A percentile compares a stretch with the other conserved stretches of the same genome.
These are phyloP conservation scores for Peromyscus eremicus DNA, from an alignment of 2,797 vertebrate species.

Conservation along the genomic window DNA sequence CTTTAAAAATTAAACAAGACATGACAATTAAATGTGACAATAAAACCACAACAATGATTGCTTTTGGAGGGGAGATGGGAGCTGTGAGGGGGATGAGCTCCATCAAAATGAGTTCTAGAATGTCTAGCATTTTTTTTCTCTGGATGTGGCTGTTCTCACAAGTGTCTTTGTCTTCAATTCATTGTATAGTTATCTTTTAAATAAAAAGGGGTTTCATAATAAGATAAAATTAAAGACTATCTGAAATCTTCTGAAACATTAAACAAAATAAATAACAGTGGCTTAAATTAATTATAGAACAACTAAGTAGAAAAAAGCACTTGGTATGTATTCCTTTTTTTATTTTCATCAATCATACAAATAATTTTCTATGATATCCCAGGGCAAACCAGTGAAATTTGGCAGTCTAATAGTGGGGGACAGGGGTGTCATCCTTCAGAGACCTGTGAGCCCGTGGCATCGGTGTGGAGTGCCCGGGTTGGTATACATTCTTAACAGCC, in stretches of 20 bases:
- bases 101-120: background rate
- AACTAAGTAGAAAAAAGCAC: background rate
- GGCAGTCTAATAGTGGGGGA: background rate
- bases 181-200: background rate
- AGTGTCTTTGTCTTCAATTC: background rate
- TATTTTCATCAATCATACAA: background rate
- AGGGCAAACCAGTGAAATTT: background rate
- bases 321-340: background rate
- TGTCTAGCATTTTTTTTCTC: background rate
- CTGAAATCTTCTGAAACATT: conserved; percentile 18
- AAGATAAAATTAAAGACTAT: background rate
- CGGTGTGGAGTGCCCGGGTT: background rate
- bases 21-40: background rate
- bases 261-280: background rate
- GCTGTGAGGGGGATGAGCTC: accelerated
- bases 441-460: too few relatives aligned
- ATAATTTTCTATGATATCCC: background rate
- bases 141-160: background rate
- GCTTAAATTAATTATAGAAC: conserved; percentile 50
- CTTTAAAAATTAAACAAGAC: background rate
- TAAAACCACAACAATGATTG: conserved; percentile 26
- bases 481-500: background rate
- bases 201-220: background rate
- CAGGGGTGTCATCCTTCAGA: background rate
- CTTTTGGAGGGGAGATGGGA: background rate